Evolutionary conservation across 2,797 vertebrate genomes (phyloP), one percentile per base, ranked within the genome.

Genomic region (Bradypodion pumilum): DNA sequence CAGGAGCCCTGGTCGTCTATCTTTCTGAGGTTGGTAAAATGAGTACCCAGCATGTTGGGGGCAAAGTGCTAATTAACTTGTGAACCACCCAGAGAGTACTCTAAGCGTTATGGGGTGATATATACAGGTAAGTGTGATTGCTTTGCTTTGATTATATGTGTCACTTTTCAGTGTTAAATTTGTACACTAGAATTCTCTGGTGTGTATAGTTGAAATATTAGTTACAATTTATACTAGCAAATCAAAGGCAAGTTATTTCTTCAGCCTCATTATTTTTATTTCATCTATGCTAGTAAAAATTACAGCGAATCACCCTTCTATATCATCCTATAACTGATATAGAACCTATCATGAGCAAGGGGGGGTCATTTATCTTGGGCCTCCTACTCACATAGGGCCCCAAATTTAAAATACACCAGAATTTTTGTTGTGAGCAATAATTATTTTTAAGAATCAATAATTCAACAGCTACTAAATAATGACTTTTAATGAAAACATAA

Each of bases 161-260:
- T n/a, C n/a, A n/a, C n/a, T n/a, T n/a, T n/a, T n/a, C n/a, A n/a
- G n/a, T 49, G 44, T 32, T 68, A 62, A 21, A 32, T 62, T 46
- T 65, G 15, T 65, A 35, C 19, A 35, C 44, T 16, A 59, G 15
- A 44, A 2, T 15, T 29, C 62, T 27, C n/a, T 46, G 29, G 2
- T 78, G 29, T 65, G 29, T 19, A 46, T 65, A 27, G 29, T 60
- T 44, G 27, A 65, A n/a, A 60, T 25, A n/a, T 65, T 65, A 6
- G 44, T 7, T 79, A 79, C 44, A 49, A 68, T n/a, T 68, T 76
- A 68, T 68, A 76, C 21, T 25, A 19, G 74, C 73, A 37, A 74
- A 13, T 82, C 59, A 65, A 82, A 74, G 46, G n/a, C 35, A 63
- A n/a, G 46, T 65, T 82, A 49, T 63, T 15, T 72, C 62, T 82